These are phyloP conservation scores for Protosalanx chinensis DNA, from an alignment of 2,797 vertebrate species.

Conservation along the genomic window DNA sequence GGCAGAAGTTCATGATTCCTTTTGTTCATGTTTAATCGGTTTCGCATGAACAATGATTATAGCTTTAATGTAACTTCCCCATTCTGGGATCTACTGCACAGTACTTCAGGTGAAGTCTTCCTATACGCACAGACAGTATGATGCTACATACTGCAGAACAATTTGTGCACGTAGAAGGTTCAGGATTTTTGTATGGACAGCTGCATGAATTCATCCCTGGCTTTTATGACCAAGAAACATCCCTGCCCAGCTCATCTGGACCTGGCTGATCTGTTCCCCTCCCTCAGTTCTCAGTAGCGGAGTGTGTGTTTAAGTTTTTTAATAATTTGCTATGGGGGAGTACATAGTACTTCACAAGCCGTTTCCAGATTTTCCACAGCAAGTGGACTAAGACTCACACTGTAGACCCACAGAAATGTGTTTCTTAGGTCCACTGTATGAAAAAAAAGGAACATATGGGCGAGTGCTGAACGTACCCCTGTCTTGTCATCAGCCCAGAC, in stretches of 20 bases:
- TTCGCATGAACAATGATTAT: neutral
- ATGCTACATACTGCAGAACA: neutral
- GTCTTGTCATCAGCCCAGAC: constrained; percentile 30
- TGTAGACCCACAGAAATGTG: no score
- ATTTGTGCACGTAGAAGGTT: neutral
- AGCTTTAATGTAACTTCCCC: neutral
- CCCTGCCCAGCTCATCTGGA: neutral
- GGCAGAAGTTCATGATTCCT: neutral
- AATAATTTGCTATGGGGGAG: neutral
- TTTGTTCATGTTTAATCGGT: neutral
- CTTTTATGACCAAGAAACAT: constrained; percentile 19
- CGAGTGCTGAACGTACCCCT: constrained; percentile 25
- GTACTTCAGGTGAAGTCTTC: no score
- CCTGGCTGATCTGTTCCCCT: neutral
- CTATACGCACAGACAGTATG: no score
- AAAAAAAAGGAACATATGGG: constrained; percentile 6
- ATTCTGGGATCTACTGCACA: neutral
- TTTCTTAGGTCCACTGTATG: neutral
- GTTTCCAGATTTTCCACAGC: neutral
- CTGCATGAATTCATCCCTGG: constrained; percentile 12
- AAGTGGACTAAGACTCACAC: neutral
- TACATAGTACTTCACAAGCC: neutral
- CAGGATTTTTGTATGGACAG: constrained; percentile 7
- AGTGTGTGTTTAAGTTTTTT: no score
- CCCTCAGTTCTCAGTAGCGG: no score